Evolutionary conservation across 2,797 vertebrate species (phyloP).

Genomic region (Aeoliscus strigatus): DNA sequence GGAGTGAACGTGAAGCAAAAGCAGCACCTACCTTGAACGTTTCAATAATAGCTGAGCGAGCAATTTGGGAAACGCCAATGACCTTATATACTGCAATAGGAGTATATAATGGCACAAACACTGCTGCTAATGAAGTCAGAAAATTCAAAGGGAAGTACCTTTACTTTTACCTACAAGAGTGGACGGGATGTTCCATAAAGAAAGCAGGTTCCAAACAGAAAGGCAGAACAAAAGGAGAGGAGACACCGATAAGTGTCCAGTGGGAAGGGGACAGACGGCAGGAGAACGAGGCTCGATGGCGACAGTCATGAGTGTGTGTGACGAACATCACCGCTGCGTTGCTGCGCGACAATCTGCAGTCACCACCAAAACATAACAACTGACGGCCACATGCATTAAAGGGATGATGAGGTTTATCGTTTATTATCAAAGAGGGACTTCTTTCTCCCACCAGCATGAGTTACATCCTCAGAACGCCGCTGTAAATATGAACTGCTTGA

Average conservation of each 20-base stretch:
- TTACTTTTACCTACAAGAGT: constrained; percentile 98
- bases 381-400: constrained; percentile 72
- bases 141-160: constrained; percentile 83
- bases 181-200: constrained; percentile 99
- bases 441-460: constrained; percentile 36
- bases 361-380: no score
- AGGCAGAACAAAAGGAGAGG: constrained; percentile 79
- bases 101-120: constrained; percentile 52
- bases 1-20: constrained; percentile 44
- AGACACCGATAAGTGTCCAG: constrained; percentile 86
- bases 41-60: constrained; percentile 43
- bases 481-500: no score
- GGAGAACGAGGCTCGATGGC: constrained; percentile 64
- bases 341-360: no score
- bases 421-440: constrained; percentile 27
- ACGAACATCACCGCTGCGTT: no score
- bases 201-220: constrained; percentile 93
- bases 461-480: no score
- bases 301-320: constrained; percentile 35
- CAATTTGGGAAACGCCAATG: constrained; percentile 43
- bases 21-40: constrained; percentile 74
- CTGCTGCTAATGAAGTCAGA: constrained; percentile 35
- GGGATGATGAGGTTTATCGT: constrained; percentile 59
- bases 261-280: constrained; percentile 74
- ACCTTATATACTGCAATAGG: constrained; percentile 43